These are phyloP conservation scores for Scatophagus argus DNA, from an alignment of 2,113 vertebrate genomes.

Conservation along the genomic window DNA sequence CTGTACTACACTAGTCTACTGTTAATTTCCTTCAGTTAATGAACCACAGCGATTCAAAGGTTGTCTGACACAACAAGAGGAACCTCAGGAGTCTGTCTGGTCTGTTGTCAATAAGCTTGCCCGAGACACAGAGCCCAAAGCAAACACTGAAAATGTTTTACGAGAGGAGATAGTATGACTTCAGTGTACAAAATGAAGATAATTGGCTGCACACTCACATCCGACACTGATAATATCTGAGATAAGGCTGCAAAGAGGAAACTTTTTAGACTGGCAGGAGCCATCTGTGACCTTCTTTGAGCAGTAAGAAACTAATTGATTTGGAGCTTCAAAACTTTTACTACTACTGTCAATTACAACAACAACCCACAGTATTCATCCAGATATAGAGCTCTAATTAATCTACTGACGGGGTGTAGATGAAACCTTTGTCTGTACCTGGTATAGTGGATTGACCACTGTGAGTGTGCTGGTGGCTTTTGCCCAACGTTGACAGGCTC, in stretches of 20 bases:
- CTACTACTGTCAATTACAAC: neutral
- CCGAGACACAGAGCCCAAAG: neutral
- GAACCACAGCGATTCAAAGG: neutral
- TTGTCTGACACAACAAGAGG: neutral
- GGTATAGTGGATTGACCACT: too few species aligned
- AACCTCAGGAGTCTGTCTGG: neutral
- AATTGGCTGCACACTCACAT: conserved; percentile 37
- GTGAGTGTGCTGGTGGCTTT: neutral
- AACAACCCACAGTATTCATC: neutral
- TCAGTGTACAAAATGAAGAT: conserved; percentile 17
- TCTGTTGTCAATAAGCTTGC: neutral
- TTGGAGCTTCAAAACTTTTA: neutral
- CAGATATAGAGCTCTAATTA: neutral
- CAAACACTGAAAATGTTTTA: conserved; percentile 24
- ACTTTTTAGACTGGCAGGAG: neutral
- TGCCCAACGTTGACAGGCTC: neutral
- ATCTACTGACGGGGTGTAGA: too few species aligned
- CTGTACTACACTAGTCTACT: neutral
- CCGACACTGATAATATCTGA: neutral
- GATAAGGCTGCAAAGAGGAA: neutral
- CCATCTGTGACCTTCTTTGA: neutral
- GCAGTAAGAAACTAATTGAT: conserved; percentile 2
- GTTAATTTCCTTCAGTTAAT: neutral
- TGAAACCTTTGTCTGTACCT: too few species aligned
- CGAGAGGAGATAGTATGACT: conserved; percentile 6